Conservation (phyloP, 2,797 vertebrate species). For the Morus bassanus region DNA sequence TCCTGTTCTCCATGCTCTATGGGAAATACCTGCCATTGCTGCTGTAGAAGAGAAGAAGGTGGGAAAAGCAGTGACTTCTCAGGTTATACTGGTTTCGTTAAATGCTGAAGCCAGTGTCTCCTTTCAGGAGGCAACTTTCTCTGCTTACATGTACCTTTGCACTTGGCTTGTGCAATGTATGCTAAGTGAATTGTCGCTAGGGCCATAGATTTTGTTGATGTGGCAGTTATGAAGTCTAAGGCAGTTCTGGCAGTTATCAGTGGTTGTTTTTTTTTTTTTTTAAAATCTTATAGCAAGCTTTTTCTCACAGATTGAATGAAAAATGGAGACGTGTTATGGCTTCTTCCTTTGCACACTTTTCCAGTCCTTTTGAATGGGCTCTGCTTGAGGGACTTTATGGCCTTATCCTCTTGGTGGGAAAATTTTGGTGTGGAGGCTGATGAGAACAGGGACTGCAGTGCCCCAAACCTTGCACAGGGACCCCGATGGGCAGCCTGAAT, state of each 20-base stretch:
- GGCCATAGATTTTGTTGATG: neutral
- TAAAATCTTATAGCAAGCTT: neutral
- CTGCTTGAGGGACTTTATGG: neutral
- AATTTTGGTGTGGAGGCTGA: neutral
- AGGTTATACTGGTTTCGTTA: neutral
- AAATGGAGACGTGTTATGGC: neutral
- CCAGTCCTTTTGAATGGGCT: neutral
- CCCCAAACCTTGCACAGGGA: neutral
- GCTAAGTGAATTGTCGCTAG: neutral
- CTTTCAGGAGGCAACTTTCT: neutral
- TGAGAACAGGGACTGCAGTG: neutral
- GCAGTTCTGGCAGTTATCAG: neutral
- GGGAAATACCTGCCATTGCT: neutral
- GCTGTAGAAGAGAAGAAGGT: neutral
- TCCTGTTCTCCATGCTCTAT: neutral
- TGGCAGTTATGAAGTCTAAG: neutral
- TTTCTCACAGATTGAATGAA: neutral
- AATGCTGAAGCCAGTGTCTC: neutral
- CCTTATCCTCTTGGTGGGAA: neutral
- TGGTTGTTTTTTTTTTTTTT: too few species aligned
- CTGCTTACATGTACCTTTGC: neutral
- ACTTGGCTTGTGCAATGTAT: neutral
- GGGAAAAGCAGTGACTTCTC: neutral
- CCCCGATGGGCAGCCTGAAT: accelerated
- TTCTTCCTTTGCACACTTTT: neutral